Base-by-base conservation (phyloP, 1,140 invertebrate species). In the Bombus huntii region DNA sequence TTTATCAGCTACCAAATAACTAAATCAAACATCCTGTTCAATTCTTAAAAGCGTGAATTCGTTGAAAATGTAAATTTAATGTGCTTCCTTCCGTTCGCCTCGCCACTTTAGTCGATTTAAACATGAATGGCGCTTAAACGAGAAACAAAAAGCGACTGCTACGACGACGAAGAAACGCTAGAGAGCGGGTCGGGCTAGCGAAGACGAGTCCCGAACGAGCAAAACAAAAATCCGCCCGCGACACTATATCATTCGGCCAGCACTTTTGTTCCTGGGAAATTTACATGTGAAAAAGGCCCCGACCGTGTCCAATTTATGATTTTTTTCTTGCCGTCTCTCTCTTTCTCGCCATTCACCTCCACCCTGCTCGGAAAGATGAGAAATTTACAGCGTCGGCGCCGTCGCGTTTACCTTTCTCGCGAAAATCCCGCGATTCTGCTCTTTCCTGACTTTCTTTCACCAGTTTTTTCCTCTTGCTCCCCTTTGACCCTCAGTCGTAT, bases 51-150 rank as follows among this genome's bases (percentile, higher is more conserved):
- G 44, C 31, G 6, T 22, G 25, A 77, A 77, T 28, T n/a, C 53
- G 37, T 1, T 31, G 22, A 42, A 47, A 37, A 31, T 70, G 28
- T 31, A 53, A 37, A 31, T 31, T 22, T 37, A 31, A 10, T 28
- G 25, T 25, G 10, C 34, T 31, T 31, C 3, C 57, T 57, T 34
- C 47, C 73, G n/a, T 3, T 15, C 31, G 18, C n/a, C 28, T 59
- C 71, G 59, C 88, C 90, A 88, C 91, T 93, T 91, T 81, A 80
- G 12, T 22, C 47, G 90, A 80, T 93, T 93, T 91, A 93, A 94
- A 94, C 92, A 92, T 93, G 91, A 93, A 94, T 92, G 88, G 85
- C 88, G 78, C 87, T 93, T 92, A 93, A 93, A 92, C 92, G 91
- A 90, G 22, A 90, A 92, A 92, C 89, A 93, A 93, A 93, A 92